Percentiles rank a stretch among this genome's conserved stretches.
Evolutionary conservation across 1,140 invertebrate species (phyloP).

Genomic region (Chironomus striatipennis): DNA sequence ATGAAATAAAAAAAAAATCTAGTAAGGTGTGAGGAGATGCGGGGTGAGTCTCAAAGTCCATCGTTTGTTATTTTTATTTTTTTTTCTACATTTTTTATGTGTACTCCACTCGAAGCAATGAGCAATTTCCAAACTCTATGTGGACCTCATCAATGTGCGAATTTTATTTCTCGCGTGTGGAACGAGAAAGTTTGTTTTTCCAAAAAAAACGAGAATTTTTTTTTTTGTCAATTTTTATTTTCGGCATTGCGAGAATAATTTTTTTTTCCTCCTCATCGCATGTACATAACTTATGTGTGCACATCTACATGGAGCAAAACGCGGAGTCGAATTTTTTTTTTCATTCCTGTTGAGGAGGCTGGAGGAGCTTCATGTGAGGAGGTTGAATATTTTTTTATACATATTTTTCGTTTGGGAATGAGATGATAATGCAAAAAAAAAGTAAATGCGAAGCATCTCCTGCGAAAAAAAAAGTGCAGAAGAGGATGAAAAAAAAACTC

Average conservation of each 20-base stretch:
- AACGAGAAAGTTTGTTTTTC: too few species aligned
- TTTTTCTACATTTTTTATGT: background rate
- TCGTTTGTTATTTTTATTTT: background rate
- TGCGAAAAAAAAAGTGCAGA: background rate
- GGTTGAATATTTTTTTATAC: background rate
- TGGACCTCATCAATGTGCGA: too few species aligned
- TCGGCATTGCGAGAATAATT: too few species aligned
- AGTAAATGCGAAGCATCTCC: background rate
- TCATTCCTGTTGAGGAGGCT: background rate
- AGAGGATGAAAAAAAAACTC: slow-evolving; percentile 6
- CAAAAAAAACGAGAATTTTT: too few species aligned
- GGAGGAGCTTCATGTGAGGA: background rate
- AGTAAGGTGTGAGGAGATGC: background rate
- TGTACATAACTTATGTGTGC: too few species aligned
- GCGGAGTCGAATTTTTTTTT: background rate
- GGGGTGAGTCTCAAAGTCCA: background rate
- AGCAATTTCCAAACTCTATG: too few species aligned
- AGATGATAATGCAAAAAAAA: background rate
- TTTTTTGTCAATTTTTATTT: too few species aligned
- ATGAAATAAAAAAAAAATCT: background rate
- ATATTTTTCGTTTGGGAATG: background rate
- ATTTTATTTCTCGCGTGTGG: too few species aligned
- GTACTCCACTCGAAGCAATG: too few species aligned
- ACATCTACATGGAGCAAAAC: background rate
- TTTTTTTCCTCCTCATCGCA: too few species aligned